These are phyloP conservation scores for Ophonus ardosiacus DNA, from an alignment of 2,888 invertebrate species.

Conservation along the genomic window DNA sequence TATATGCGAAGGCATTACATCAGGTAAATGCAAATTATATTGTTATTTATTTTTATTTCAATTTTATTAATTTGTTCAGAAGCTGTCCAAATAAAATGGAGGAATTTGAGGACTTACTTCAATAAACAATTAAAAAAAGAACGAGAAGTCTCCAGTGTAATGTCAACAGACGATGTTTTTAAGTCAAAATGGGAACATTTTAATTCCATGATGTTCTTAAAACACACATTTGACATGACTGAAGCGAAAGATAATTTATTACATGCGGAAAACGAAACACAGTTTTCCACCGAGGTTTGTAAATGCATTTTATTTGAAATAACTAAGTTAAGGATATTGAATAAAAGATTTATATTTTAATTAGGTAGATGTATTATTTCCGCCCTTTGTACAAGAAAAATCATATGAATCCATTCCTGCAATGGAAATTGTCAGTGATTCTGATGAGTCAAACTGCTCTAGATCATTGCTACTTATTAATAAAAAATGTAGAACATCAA, in stretches of 20 bases:
- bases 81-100: constrained; percentile 1
- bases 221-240: constrained; percentile 2
- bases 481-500: background rate
- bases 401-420: background rate
- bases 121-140: constrained; percentile 30
- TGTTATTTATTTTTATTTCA: background rate
- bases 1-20: background rate
- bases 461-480: background rate
- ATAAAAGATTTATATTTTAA: constrained; percentile 6
- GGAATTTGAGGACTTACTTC: constrained; percentile 7
- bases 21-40: background rate
- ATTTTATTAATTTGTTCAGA: background rate
- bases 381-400: background rate
- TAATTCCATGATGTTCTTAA: constrained; percentile 9
- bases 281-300: background rate
- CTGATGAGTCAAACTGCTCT: background rate
- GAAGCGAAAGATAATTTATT: constrained; percentile 13
- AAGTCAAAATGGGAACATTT: constrained; percentile 29
- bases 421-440: background rate
- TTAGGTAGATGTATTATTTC: background rate
- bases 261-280: background rate
- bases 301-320: background rate
- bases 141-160: constrained; percentile 1
- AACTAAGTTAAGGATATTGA: background rate
- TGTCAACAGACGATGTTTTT: constrained; percentile 4